Base-by-base conservation (phyloP, 2,113 vertebrate species). In the Dissostichus mawsoni region DNA sequence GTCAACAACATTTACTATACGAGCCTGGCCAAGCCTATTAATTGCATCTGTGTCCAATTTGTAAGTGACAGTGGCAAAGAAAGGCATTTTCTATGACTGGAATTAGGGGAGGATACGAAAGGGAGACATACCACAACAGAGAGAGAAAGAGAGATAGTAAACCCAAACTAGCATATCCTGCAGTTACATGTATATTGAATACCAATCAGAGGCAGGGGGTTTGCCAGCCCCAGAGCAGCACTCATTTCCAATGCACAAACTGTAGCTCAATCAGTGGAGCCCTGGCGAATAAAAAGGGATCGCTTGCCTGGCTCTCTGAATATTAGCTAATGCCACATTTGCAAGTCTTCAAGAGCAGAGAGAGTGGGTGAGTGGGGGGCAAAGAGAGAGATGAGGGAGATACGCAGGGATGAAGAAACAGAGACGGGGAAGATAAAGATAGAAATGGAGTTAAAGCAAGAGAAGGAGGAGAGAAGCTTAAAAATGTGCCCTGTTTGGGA, bases 281-380 rank as follows among this genome's bases (percentile, higher is more conserved):
- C 94, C 97, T 96, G 94, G 91, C 87, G 94, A 95, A 98, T 97
- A 95, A 97, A 97, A 97, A 95, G 94, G 95, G 96, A 95, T 96
- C 93, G 69, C 83, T 85, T 94, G 95, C 94, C 74, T 82, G 94
- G 94, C 93, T 96, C 96, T 96, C 94, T 95, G 96, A 96, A 97
- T 97, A 97, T 98, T 97, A 97, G 96, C 95, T 97, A 98, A 98
- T 97, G 96, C 96, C 96, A 98, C 96, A 98, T 98, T 98, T 98
- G 97, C 97, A 97, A 98, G 96, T 98, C 96, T 96, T 96, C 95
- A 96, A 96, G 95, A 96, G 96, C 73, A 90, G 44, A 65, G 58
- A 67, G 78, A 66, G 47, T 62, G 76, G 52, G 59, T 69, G 82
- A 94, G 94, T 92, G 93, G 89, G 89, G 85, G 91, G 90, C 87